Conservation (phyloP, 2,888 invertebrate species). For the Anthrax anthrax region DNA sequence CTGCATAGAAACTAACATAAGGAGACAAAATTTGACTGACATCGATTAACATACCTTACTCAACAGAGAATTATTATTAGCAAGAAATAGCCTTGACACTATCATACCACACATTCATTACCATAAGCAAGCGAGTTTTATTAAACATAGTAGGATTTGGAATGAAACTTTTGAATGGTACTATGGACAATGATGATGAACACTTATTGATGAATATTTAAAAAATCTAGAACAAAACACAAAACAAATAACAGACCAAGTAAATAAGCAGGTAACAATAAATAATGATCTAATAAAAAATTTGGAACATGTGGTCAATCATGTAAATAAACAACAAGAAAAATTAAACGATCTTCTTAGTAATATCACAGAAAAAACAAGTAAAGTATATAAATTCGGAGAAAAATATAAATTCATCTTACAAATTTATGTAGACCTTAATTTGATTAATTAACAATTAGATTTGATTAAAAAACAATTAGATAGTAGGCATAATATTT, state of each 20-base stretch:
- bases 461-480: no score
- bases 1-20: no score
- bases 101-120: no score
- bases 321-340: background rate
- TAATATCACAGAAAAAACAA: background rate
- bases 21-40: no score
- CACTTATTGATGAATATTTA: background rate
- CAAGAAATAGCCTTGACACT: no score
- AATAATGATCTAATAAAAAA: background rate
- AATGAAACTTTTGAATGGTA: background rate
- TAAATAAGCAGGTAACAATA: background rate
- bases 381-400: no score
- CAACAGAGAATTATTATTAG: no score
- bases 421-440: background rate
- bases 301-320: background rate
- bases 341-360: background rate
- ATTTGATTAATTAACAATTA: background rate
- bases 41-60: no score
- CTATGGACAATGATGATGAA: background rate
- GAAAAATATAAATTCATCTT: background rate
- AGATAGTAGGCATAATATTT: background rate
- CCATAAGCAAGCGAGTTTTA: no score
- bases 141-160: no score
- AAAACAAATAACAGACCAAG: background rate
- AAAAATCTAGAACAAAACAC: background rate